These are phyloP conservation scores for Dermatophagoides farinae DNA, from an alignment of 1,140 invertebrate species.

Conservation along the genomic window DNA sequence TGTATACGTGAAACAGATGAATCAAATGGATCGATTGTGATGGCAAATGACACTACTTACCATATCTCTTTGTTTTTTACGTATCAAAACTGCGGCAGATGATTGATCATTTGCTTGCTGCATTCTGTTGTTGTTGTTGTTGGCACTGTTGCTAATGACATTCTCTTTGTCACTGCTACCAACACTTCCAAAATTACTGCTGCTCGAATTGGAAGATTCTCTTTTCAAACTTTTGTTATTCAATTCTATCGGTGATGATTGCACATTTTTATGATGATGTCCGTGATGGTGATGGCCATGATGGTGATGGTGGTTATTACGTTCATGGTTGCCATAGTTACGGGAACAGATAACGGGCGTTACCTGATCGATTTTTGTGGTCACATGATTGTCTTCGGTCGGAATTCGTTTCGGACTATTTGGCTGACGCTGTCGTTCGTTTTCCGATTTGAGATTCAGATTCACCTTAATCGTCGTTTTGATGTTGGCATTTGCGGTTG, in stretches of 20 bases:
- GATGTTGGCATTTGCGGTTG: not conserved
- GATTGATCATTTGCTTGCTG: constrained; percentile 16
- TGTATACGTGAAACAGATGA: constrained; percentile 22
- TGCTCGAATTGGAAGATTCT: not conserved
- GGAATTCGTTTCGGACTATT: not conserved
- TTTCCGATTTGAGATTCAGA: constrained; percentile 16
- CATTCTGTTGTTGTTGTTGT: not conserved
- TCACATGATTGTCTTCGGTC: not conserved
- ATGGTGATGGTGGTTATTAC: not conserved
- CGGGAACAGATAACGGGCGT: not conserved
- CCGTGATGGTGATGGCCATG: constrained; percentile 55
- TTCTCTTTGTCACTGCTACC: constrained; percentile 34
- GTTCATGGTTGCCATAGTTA: constrained; percentile 3
- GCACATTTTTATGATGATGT: constrained; percentile 55
- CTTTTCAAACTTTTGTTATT: not conserved
- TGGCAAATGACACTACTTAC: constrained; percentile 39
- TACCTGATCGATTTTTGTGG: not conserved
- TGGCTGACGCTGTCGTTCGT: not conserved
- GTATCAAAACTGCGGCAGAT: not conserved
- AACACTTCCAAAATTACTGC: constrained; percentile 43
- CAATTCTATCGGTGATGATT: not conserved
- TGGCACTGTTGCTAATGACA: constrained; percentile 23
- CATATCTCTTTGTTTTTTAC: constrained; percentile 34
- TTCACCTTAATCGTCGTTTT: constrained; percentile 19
- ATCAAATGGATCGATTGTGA: constrained; percentile 44